Evolutionary conservation across 1,140 invertebrate genomes (phyloP), one percentile per base, ranked within the genome.

Genomic region (Bombus vancouverensis): DNA sequence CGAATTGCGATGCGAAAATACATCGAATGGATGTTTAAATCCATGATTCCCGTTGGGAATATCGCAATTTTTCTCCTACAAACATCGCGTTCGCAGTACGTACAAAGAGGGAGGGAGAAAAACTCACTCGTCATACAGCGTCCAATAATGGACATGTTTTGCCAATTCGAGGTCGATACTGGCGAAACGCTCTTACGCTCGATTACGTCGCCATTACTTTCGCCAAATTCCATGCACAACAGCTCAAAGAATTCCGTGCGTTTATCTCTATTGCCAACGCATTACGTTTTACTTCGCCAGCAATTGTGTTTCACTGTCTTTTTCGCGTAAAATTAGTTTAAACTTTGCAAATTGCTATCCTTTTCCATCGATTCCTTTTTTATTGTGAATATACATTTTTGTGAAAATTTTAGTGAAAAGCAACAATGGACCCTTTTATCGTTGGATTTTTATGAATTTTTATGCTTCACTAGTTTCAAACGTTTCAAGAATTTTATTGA

Each of bases 121-220:
- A 82, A 82, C 53, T 42, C n/a, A 32, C 22, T 13, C 39, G 42
- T 37, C 73, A 39, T 42, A 74, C 72, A 3, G 59, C 42, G 34
- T 83, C 39, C 70, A 47, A 81, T 81, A 85, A 73, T 85, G 42
- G 39, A 74, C 70, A 72, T 85, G 70, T 66, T 81, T 81, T 65
- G 42, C 8, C 57, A 68, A 73, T 81, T 80, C 76, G 25, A 42
- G 15, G 37, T 71, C 75, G 83, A 80, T 73, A 71, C 25, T 5
- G 32, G 12, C 34, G 34, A 34, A 47, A 80, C 37, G 25, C 53
- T 72, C 70, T 72, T 73, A 65, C 77, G 57, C 53, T 73, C 78
- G 83, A 85, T 73, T 85, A 39, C 68, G 15, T 42, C 25, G 39
- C 68, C 83, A 80, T 81, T 85, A 72, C 53, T 85, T 72, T 80